Percentiles rank a stretch among this genome's conserved stretches.
These are phyloP conservation scores for Semotilus atromaculatus DNA, from an alignment of 2,797 vertebrate species.

Conservation along the genomic window DNA sequence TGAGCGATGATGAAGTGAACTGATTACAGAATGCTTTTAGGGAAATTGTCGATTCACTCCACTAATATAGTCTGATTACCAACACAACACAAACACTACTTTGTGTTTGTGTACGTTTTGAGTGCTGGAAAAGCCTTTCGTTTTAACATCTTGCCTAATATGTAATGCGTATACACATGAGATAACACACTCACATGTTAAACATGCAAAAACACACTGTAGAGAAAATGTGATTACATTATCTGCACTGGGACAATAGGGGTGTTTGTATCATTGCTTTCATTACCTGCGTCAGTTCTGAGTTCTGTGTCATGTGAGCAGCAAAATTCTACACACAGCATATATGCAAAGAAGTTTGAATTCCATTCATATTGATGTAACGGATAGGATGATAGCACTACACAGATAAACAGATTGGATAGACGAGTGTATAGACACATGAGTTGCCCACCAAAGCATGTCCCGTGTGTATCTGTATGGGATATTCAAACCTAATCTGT, in stretches of 20 bases:
- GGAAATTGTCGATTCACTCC: background rate
- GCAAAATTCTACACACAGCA: slow-evolving; percentile 46
- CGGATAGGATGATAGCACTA: slow-evolving; percentile 66
- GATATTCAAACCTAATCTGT: slow-evolving; percentile 72
- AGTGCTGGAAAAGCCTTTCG: background rate
- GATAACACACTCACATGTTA: slow-evolving; percentile 21
- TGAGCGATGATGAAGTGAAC: background rate
- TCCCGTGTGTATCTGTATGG: slow-evolving; percentile 45
- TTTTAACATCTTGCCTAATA: background rate
- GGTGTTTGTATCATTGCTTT: background rate
- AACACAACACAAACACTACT: background rate
- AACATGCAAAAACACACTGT: too few relatives aligned
- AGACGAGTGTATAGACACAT: background rate
- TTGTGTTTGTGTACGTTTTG: slow-evolving; percentile 3
- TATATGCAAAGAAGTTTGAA: slow-evolving; percentile 61
- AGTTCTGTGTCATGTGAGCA: background rate
- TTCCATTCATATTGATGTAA: slow-evolving; percentile 67
- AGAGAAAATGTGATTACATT: too few relatives aligned
- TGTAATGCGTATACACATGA: background rate
- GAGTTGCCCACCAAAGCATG: background rate
- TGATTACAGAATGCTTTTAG: background rate
- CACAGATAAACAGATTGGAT: slow-evolving; percentile 32
- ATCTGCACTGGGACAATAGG: background rate
- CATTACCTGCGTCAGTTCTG: background rate
- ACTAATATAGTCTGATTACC: background rate